phyloP scores from a whole-genome alignment of 2,888 invertebrate species.

The Cylloceria caligata region DNA sequence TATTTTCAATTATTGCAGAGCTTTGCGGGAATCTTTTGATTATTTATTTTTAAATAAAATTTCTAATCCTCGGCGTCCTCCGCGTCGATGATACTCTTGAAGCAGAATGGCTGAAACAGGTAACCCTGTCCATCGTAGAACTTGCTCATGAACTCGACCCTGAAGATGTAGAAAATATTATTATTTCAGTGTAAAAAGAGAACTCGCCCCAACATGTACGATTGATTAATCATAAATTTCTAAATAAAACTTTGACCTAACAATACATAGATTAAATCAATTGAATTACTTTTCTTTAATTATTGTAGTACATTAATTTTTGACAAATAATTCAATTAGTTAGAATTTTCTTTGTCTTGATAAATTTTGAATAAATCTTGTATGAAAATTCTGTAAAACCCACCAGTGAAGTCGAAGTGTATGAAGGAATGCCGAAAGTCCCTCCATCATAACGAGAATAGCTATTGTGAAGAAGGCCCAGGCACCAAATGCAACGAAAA shows the following conservation, averaged over 20 bases:
- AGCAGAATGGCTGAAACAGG: slow-evolving; percentile 89
- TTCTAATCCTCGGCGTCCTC: slow-evolving; percentile 81
- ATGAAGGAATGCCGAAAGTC: slow-evolving; percentile 95
- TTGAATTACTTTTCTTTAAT: no score
- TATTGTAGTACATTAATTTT: no score
- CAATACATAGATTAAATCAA: no score
- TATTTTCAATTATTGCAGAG: slow-evolving; percentile 50
- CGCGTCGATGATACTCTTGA: slow-evolving; percentile 86
- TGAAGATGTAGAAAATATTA: slow-evolving; percentile 78
- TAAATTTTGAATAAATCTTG: background rate
- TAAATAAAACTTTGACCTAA: no score
- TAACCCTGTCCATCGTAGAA: slow-evolving; percentile 90
- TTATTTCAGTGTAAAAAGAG: no score
- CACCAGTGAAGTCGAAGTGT: slow-evolving; percentile 95
- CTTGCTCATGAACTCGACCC: slow-evolving; percentile 92
- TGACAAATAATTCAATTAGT: no score
- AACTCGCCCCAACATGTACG: no score
- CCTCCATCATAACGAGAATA: slow-evolving; percentile 95
- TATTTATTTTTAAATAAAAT: slow-evolving; percentile 37
- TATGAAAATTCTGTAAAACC: slow-evolving; percentile 68
- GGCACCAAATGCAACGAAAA: slow-evolving; percentile 89
- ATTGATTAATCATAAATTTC: no score
- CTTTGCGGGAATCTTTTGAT: slow-evolving; percentile 46
- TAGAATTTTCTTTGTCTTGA: no score
- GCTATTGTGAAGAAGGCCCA: slow-evolving; percentile 94